Percentiles rank a stretch among this genome's conserved stretches.
Conservation (phyloP, 1,140 invertebrate genomes). For the Drosophila nikananu region DNA sequence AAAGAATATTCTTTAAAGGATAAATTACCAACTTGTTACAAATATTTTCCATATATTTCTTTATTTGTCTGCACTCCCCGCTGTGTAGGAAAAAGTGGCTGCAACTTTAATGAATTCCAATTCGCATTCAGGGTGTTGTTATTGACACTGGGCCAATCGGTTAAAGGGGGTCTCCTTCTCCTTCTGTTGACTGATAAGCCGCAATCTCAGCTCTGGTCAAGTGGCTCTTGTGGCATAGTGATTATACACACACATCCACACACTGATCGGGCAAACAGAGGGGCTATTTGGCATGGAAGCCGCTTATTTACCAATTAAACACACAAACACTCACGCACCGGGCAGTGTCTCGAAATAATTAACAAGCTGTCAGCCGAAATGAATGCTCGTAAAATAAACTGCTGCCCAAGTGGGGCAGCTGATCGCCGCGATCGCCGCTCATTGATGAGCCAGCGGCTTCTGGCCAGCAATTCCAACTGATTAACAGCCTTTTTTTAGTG, state of each 20-base stretch:
- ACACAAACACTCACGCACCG: constrained; percentile 5
- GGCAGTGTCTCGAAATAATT: constrained; percentile 48
- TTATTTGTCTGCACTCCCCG: neutral
- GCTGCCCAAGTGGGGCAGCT: constrained; percentile 58
- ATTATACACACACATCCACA: neutral
- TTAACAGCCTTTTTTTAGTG: constrained; percentile 76
- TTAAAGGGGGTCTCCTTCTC: constrained; percentile 9
- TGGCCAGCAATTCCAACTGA: constrained; percentile 43
- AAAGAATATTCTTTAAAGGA: no score
- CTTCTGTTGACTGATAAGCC: constrained; percentile 46
- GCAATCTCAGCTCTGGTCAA: constrained; percentile 40
- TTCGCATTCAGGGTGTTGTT: constrained; percentile 26
- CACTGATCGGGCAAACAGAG: constrained; percentile 8
- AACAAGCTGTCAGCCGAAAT: constrained; percentile 61
- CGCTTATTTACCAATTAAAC: constrained; percentile 24
- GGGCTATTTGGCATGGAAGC: constrained; percentile 6
- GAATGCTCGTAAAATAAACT: constrained; percentile 27
- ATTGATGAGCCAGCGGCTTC: constrained; percentile 47
- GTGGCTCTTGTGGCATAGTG: constrained; percentile 15
- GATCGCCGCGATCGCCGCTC: constrained; percentile 25
- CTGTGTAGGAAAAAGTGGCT: constrained; percentile 45
- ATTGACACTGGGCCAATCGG: constrained; percentile 36
- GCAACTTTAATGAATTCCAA: constrained; percentile 58
- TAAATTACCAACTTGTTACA: no score
- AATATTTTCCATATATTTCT: neutral